These are phyloP conservation scores for Andricus curvator DNA, from an alignment of 2,888 invertebrate genomes.

Conservation along the genomic window DNA sequence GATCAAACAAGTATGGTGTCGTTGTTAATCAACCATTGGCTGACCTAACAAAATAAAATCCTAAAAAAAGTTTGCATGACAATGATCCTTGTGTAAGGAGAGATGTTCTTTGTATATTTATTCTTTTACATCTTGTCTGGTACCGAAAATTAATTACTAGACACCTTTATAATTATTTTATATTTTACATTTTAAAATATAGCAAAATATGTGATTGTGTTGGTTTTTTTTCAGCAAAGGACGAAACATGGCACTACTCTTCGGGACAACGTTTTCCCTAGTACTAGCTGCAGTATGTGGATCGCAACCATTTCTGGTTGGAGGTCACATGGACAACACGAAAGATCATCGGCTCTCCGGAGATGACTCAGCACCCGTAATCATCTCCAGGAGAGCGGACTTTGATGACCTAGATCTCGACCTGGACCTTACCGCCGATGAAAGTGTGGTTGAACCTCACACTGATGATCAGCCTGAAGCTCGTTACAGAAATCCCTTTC, in stretches of 20 bases:
- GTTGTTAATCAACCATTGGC: too few species aligned
- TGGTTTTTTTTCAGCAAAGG: constrained; percentile 43
- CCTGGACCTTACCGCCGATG: constrained; percentile 68
- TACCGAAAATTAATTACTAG: too few species aligned
- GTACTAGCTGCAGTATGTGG: constrained; percentile 18
- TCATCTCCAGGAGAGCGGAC: constrained; percentile 60
- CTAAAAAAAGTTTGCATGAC: too few species aligned
- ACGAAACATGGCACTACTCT: constrained; percentile 46
- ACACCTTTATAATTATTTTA: too few species aligned
- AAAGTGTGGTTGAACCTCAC: constrained; percentile 61
- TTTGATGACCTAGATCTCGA: constrained; percentile 65
- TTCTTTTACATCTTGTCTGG: too few species aligned
- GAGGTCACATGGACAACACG: constrained; percentile 43
- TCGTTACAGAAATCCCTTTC: constrained; percentile 71
- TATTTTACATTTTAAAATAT: too few species aligned
- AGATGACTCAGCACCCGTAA: constrained; percentile 47
- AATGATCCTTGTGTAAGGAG: too few species aligned
- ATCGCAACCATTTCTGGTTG: constrained; percentile 9
- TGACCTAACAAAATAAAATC: too few species aligned
- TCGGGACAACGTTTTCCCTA: constrained; percentile 46
- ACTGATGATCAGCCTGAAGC: constrained; percentile 57
- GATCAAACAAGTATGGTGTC: too few species aligned
- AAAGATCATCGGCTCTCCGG: constrained; percentile 36
- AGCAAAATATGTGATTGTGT: background rate
- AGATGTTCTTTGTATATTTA: too few species aligned